Evolutionary conservation across 2,113 vertebrate genomes (phyloP).

Genomic region (Saccopteryx bilineata): DNA sequence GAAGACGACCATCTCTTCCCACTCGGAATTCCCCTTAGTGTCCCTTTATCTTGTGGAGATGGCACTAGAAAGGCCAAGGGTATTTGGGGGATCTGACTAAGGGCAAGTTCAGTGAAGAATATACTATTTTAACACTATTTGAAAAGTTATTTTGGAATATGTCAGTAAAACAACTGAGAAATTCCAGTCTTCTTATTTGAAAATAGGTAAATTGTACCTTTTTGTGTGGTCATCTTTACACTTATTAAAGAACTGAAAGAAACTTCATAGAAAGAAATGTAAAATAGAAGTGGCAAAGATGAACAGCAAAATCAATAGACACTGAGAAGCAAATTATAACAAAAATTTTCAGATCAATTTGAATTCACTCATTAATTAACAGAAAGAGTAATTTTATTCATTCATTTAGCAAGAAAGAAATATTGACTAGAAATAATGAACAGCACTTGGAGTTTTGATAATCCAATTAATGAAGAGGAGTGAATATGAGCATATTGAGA

Average conservation of each 20-base stretch:
- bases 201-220: background rate
- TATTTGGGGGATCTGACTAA: background rate
- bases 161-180: conserved; percentile 32
- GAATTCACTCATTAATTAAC: background rate
- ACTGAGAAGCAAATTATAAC: conserved; percentile 13
- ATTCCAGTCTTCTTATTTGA: background rate
- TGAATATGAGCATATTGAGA: background rate
- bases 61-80: background rate
- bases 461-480: conserved; percentile 25
- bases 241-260: conserved; percentile 3
- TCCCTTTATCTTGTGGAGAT: background rate
- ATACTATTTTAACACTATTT: background rate
- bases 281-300: conserved; percentile 17
- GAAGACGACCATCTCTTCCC: background rate
- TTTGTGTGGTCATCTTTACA: background rate
- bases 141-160: background rate
- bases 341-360: background rate
- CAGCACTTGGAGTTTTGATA: conserved; percentile 36
- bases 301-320: background rate
- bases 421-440: conserved; percentile 29
- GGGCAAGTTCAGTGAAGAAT: background rate
- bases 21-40: background rate
- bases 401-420: conserved; percentile 51
- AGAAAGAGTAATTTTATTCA: background rate
- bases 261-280: conserved; percentile 38